Evolutionary conservation across 2,113 vertebrate genomes (phyloP).

Genomic region (Phyllopteryx taeniolatus): DNA sequence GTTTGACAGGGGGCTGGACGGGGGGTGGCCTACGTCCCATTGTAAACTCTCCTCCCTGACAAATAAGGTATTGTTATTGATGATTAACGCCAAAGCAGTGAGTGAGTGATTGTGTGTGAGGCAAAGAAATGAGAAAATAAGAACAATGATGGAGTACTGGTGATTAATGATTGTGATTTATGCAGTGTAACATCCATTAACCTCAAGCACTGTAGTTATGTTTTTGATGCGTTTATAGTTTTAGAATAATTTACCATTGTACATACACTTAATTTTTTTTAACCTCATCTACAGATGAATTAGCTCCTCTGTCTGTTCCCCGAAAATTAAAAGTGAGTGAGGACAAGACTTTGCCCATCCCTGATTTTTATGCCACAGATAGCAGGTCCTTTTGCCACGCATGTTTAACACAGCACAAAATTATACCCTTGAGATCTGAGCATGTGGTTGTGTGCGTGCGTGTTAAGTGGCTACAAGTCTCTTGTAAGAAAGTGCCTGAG

Average conservation of each 20-base stretch:
- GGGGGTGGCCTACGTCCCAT: conserved; percentile 23
- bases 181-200: background rate
- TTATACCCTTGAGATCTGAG: conserved; percentile 25
- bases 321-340: background rate
- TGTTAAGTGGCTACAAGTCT: conserved; percentile 36
- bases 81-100: conserved; percentile 55
- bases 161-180: background rate
- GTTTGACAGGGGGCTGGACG: conserved; percentile 48
- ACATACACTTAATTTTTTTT: too few relatives aligned
- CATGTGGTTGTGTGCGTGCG: background rate
- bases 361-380: conserved; percentile 12
- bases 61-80: conserved; percentile 68
- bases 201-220: background rate
- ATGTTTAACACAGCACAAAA: conserved; percentile 49
- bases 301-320: too few relatives aligned
- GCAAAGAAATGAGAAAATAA: conserved; percentile 25
- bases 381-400: conserved; percentile 8
- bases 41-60: conserved; percentile 64
- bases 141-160: conserved; percentile 27
- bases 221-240: background rate
- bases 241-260: background rate
- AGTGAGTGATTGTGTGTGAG: conserved; percentile 17
- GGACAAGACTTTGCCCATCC: background rate
- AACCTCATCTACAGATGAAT: too few relatives aligned
- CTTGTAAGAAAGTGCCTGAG: conserved; percentile 44